Evolutionary conservation across 2,797 vertebrate species (phyloP), one percentile per base, ranked within the genome.

Genomic region (Spinus pinus): DNA sequence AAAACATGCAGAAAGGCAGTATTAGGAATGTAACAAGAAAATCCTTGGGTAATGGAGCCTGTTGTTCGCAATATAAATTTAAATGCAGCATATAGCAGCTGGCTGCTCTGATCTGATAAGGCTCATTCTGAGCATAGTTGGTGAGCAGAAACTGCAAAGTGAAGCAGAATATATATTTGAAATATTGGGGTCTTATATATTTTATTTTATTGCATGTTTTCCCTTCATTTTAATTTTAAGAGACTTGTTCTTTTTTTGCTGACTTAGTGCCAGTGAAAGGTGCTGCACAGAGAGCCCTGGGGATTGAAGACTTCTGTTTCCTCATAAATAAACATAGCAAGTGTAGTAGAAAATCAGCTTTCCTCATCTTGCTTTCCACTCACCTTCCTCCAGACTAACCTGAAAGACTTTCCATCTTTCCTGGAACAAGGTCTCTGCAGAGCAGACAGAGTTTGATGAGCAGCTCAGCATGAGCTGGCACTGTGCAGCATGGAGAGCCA

Each of bases 61-160:
- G 92, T 95, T 98, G 95, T 97, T 97, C 92, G 93, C 95, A 97
- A 97, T 97, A 97, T 97, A 97, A 97, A 98, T 98, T 98, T 98
- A 97, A 98, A 97, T 97, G 93, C 79, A 94, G 87, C 5, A 0
- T 94, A 94, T 66, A 86, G 93, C 74, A 95, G 88, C 84, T 82
- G 92, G 44, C 60, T 19, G 24, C 70, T 97, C 85, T 92, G 92
- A 97, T 97, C 96, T 96, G 96, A 95, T 97, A 92, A 92, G 91
- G 58, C 87, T 93, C 95, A 95, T 93, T 61, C 74, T 85, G 44
- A 94, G 93, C 87, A 88, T 96, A 96, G 84, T 12, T 95, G 72
- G 88, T 94, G 27, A 90, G 94, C 81, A 94, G 79, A 93, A 97
- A 94, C 88, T 89, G 94, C 46, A 9, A 97, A 97, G 93, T 94